phyloP scores from a whole-genome alignment of 2,113 vertebrate species.

The Raja brachyura region DNA sequence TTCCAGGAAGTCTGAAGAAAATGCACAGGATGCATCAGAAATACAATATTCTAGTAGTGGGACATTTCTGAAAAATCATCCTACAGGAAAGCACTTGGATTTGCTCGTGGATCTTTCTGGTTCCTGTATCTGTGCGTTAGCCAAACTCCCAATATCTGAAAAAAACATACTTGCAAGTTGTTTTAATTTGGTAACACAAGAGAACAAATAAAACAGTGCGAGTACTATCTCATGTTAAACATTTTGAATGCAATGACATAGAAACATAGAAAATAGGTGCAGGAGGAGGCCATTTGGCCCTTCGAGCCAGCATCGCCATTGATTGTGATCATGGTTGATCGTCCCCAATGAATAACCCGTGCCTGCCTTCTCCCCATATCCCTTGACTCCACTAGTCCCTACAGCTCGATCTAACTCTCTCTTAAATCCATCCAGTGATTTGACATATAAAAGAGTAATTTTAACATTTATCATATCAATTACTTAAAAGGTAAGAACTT shows the following conservation, averaged over 20 bases:
- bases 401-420: too few species aligned
- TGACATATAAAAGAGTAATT: background rate
- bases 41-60: background rate
- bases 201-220: background rate
- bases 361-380: too few species aligned
- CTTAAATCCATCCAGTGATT: too few species aligned
- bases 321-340: too few species aligned
- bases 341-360: too few species aligned
- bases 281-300: too few species aligned
- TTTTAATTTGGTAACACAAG: background rate
- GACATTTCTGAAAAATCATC: conserved; percentile 37
- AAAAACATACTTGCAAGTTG: conserved; percentile 38
- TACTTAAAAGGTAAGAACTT: background rate
- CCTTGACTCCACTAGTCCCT: too few species aligned
- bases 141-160: conserved; percentile 92
- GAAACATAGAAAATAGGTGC: background rate
- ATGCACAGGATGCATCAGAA: background rate
- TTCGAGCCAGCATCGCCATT: too few species aligned
- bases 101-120: conserved; percentile 84
- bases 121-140: conserved; percentile 88
- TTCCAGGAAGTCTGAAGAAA: conserved; percentile 33
- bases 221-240: background rate
- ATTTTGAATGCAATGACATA: background rate
- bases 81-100: conserved; percentile 90
- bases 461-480: background rate